Evolutionary conservation across 2,888 invertebrate species (phyloP), one percentile per base, ranked within the genome.

Genomic region (Osedax frankpressi): DNA sequence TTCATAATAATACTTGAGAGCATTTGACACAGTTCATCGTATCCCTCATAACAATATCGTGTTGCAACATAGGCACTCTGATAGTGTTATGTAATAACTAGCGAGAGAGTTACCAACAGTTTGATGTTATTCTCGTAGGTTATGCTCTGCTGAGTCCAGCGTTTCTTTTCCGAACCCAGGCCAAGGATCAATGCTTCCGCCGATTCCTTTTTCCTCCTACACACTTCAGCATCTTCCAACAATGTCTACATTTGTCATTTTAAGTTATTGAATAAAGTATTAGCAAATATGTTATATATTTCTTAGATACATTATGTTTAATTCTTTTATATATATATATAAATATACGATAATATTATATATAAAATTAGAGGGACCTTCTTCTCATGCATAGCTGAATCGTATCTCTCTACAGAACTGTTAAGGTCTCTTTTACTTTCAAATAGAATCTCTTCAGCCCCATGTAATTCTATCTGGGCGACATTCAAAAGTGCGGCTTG

Each of bases 111-210:
- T n/a, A 44, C 44, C 19, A 6, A 44, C 44, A 44, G 44, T 44
- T 44, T 44, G 44, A 44, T 44, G 44, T 44, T 44, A 19, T 19
- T 44, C 44, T 44, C 19, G 44, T 11, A 44, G 11, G 44, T 44
- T 6, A 44, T 19, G 76, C 83, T 83, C 75, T 84, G 83, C 30
- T 81, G 79, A 29, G 83, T 84, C 84, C 84, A 84, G 60, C 84
- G 72, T 11, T 80, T 75, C 74, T 81, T 83, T 77, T 84, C 84
- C 3, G 83, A 84, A 72, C 79, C 81, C n/a, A 84, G 76, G 30
- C 84, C 84, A 73, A 80, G 80, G 77, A 84, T 84, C n/a, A 84
- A 80, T 2, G 81, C 79, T 63, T 82, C 81, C 0, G 84, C 84
- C 44, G 83, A 81, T 11, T 76, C 77, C 84, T 84, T 84, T 75